Percentiles rank a stretch among this genome's conserved stretches.
Conservation (phyloP, 2,888 invertebrate genomes). For the Melieria omissa region DNA sequence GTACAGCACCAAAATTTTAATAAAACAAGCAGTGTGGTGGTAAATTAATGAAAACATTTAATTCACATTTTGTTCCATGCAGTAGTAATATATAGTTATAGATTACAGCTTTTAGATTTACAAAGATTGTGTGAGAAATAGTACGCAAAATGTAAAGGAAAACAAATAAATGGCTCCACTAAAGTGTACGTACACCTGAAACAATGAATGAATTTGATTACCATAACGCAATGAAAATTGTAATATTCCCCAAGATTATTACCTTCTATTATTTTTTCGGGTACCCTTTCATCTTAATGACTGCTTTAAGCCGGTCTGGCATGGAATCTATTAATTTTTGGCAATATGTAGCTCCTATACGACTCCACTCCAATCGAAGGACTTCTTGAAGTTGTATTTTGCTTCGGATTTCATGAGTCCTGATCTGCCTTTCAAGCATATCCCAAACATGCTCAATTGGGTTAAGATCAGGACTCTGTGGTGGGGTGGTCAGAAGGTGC, state of each 20-base stretch:
- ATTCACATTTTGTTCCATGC: no score
- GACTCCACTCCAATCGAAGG: neutral
- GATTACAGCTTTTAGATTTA: no score
- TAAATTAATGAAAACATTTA: no score
- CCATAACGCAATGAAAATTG: no score
- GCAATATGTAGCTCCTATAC: neutral
- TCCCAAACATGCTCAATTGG: slow-evolving; percentile 7
- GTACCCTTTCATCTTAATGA: neutral
- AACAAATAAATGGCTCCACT: no score
- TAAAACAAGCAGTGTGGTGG: no score
- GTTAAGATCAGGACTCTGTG: slow-evolving; percentile 7
- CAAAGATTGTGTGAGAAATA: no score
- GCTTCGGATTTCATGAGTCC: neutral
- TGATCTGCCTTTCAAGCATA: neutral
- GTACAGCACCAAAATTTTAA: no score
- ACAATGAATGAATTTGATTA: no score
- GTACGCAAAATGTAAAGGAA: no score
- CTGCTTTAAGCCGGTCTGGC: slow-evolving; percentile 9
- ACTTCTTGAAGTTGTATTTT: neutral
- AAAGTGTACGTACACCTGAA: no score
- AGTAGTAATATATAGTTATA: no score
- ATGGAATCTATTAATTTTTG: neutral
- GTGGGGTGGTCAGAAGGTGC: neutral
- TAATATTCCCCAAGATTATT: neutral
- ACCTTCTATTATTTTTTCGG: neutral